phyloP scores from a whole-genome alignment of 2,113 vertebrate genomes.

The Ptilonorhynchus violaceus region DNA sequence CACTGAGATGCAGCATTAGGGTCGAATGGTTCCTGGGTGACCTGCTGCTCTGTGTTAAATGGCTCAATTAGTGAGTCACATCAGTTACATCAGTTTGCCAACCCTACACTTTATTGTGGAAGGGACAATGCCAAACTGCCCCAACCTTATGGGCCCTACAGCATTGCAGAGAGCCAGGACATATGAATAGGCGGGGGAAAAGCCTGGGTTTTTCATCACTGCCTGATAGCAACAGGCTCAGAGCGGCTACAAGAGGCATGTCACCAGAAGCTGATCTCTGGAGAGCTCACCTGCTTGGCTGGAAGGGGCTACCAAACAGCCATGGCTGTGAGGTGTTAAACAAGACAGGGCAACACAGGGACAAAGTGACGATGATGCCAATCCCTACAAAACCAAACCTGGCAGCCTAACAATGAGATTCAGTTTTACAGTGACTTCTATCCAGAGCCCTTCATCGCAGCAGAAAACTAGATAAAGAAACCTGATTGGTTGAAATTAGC shows the following conservation, averaged over 20 bases:
- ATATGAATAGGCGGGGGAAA: neutral
- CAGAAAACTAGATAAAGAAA: neutral
- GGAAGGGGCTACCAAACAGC: neutral
- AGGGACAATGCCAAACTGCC: slow-evolving; percentile 32
- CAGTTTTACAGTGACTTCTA: neutral
- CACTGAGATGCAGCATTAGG: slow-evolving; percentile 55
- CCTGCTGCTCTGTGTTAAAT: slow-evolving; percentile 45
- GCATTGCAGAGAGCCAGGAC: neutral
- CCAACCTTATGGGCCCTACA: neutral
- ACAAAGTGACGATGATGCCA: neutral
- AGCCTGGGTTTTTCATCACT: neutral
- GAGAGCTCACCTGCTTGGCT: neutral
- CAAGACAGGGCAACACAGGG: neutral
- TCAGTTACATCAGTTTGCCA: slow-evolving; percentile 36
- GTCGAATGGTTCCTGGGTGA: slow-evolving; percentile 50
- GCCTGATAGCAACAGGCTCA: neutral
- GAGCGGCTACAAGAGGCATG: accelerated
- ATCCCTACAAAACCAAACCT: neutral
- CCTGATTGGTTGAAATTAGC: neutral
- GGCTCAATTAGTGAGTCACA: slow-evolving; percentile 60
- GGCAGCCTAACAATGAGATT: neutral
- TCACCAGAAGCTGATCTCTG: neutral
- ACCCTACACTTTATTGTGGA: neutral
- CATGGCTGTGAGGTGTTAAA: neutral
- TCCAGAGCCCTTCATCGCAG: neutral